Conservation (phyloP, 2,797 vertebrate species). For the Coregonus sp. region DNA sequence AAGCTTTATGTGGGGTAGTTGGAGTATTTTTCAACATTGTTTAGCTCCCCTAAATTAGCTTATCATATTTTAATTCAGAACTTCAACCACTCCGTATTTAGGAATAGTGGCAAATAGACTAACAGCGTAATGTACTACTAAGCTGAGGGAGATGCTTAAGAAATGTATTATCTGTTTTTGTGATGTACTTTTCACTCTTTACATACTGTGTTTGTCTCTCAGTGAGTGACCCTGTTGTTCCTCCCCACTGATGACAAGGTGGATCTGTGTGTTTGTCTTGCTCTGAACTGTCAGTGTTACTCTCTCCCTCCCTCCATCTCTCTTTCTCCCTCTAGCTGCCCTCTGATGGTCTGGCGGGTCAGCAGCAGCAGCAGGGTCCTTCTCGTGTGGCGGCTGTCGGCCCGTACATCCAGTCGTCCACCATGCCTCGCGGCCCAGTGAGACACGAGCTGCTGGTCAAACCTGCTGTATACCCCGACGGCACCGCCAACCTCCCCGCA, state of each 20-base stretch:
- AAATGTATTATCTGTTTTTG: not conserved
- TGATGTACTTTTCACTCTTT: not conserved
- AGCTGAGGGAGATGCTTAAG: not conserved
- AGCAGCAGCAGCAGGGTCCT: slow-evolving; percentile 78
- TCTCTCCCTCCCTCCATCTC: not conserved
- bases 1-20: not conserved
- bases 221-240: not conserved
- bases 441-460: slow-evolving; percentile 89
- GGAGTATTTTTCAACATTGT: not conserved
- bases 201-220: not conserved
- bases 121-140: not conserved
- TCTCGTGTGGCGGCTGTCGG: slow-evolving; percentile 95
- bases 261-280: not conserved
- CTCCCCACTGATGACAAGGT: not conserved
- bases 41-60: not conserved
- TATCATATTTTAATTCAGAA: not conserved
- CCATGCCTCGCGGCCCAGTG: slow-evolving; percentile 87
- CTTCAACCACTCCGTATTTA: slow-evolving; percentile 3
- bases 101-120: not conserved
- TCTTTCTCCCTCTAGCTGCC: slow-evolving; percentile 73
- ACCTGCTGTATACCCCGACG: slow-evolving; percentile 83
- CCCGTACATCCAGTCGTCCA: slow-evolving; percentile 96
- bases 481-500: slow-evolving; percentile 75
- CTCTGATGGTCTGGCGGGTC: slow-evolving; percentile 82
- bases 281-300: not conserved